Base-by-base conservation (phyloP, 2,797 vertebrate genomes). In the Spinibarbus caldwelli region DNA sequence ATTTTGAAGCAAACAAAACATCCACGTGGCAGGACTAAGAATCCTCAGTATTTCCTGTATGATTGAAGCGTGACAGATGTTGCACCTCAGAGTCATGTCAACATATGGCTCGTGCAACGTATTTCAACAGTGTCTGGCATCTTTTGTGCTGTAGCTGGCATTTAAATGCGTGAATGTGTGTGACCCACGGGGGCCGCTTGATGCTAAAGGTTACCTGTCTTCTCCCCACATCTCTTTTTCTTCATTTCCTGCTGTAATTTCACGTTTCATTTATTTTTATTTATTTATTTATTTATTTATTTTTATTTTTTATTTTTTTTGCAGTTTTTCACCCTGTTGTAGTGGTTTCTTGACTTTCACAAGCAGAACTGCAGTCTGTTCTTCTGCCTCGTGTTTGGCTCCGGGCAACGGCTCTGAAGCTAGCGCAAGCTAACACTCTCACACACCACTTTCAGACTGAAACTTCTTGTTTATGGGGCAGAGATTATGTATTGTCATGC, bases 141-240 rank as follows among this genome's bases (percentile, higher is more conserved):
- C 29, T 80, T 57, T 57, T 54, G 15, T 62, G 49, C 41, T 64
- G 26, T 34, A 71, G 62, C 66, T 75, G 76, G 73, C 80, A 82
- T 86, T 62, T 86, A 52, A 72, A 78, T 57, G 67, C 0, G 29
- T 71, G 83, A 49, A 62, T 54, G 66, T 31, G 26, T 73, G 8
- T 52, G 43, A 17, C 52, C 43, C 11, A 4, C 31, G 1, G 77
- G 71, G 47, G 57, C 52, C 4, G 11, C 43, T 68, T 10, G 29
- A 38, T 76, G 59, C 62, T 59, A 80, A 89, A 85, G 85, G 83
- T 87, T 83, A 78, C 83, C 86, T 67, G 31, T 81, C 70, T 83
- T 85, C 64, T 71, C 43, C 66, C 64, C 67, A 67, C 66, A 64
- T 76, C 19, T 62, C 29, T 85, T 85, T 70, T 54, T 78, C 26